Base-by-base conservation (phyloP, 1,140 invertebrate genomes). In the Diachasmimorpha longicaudata region DNA sequence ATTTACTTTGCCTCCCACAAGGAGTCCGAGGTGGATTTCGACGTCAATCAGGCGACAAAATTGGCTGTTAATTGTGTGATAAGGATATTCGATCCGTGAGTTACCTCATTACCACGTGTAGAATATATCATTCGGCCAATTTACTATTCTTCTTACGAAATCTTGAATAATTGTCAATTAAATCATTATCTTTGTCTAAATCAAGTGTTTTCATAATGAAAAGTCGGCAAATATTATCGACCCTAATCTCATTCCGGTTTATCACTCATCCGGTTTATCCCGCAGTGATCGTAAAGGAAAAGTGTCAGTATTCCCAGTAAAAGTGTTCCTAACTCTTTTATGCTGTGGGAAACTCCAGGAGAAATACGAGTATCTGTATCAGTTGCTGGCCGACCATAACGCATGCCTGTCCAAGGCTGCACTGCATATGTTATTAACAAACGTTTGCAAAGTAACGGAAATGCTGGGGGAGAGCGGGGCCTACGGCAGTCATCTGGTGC, bases 361-460 rank as follows among this genome's bases (percentile, higher is more conserved):
- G 16, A 93, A 93, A 79, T 92, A 92, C 79, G 89, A 88, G 55
- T 92, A 91, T 79, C 88, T 92, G 44, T 92, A 91, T 83, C 85
- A 90, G 74, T 90, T 92, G 78, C 79, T 93, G 48, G 89, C 91
- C 70, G 90, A 92, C 83, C 90, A 91, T 55, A 91, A 91, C 82
- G 90, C 90, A 11, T 91, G 90, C 77, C 85, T 92, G 72, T 87
- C 88, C 10, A 88, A 83, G 81, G 88, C 85, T 68, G 85, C 87
- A 58, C 84, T 93, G 44, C 85, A 89, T 39, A 83, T 80, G 16
- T 87, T 92, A 73, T 83, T 93, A 63, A 82, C 80, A 70, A 89
- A 89, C 81, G 82, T 91, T 46, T 87, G 89, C 31, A 86, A 87
- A 83, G 84, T 92, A 58, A 87, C 90, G 16, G 90, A 91, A 80